Percentiles rank a stretch among this genome's conserved stretches.
Evolutionary conservation across 1,140 invertebrate genomes (phyloP).

Genomic region (Drosophila baimaii): DNA sequence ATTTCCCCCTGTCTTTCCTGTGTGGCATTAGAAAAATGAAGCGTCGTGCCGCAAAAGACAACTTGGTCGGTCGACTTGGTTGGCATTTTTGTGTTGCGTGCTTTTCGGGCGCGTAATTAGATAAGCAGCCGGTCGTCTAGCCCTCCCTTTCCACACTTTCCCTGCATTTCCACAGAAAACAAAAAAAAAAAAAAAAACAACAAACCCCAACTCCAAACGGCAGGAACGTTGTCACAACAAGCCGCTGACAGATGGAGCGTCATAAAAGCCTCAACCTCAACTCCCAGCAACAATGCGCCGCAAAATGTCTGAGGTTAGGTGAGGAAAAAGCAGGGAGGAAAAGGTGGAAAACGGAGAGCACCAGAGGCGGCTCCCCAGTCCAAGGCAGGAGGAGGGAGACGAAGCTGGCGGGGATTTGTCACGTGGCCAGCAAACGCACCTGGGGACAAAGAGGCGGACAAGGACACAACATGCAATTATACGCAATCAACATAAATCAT

Average conservation of each 20-base stretch:
- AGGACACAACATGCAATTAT: slow-evolving; percentile 78
- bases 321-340: neutral
- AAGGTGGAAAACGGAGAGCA: neutral
- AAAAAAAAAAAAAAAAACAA: neutral
- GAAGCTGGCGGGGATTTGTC: slow-evolving; percentile 26
- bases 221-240: slow-evolving; percentile 59
- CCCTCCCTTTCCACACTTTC: neutral
- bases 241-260: slow-evolving; percentile 78
- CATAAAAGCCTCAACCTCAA: slow-evolving; percentile 60
- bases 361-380: too few species aligned
- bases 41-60: slow-evolving; percentile 74
- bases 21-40: slow-evolving; percentile 75
- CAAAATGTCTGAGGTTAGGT: slow-evolving; percentile 70
- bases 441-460: slow-evolving; percentile 45
- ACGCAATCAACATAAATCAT: slow-evolving; percentile 82
- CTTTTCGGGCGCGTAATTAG: slow-evolving; percentile 73
- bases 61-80: slow-evolving; percentile 39
- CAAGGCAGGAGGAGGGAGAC: neutral
- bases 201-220: neutral
- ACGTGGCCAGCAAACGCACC: slow-evolving; percentile 47
- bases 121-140: slow-evolving; percentile 64
- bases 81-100: slow-evolving; percentile 72
- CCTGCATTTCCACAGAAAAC: slow-evolving; percentile 1
- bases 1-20: slow-evolving; percentile 14
- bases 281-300: slow-evolving; percentile 57